Evolutionary conservation across 1,140 invertebrate species (phyloP), one percentile per base, ranked within the genome.

Genomic region (Micrasema longulum): DNA sequence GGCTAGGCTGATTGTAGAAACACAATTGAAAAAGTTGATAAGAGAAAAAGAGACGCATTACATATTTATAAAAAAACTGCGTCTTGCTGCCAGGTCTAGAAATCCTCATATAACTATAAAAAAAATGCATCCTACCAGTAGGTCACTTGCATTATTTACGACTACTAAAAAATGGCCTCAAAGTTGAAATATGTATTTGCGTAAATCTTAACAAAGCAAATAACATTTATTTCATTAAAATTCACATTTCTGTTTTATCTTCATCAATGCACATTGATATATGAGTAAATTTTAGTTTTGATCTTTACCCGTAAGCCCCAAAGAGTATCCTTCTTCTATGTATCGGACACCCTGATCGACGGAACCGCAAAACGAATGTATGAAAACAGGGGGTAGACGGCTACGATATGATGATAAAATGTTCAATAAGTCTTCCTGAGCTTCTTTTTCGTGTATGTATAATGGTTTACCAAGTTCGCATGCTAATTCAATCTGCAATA

Each of bases 291-390:
- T n/a, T n/a, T n/a, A n/a, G n/a, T n/a, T n/a, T n/a, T n/a, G n/a
- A n/a, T 53, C 1, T 50, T 63, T 79, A 90, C 92, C 92, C 72
- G 94, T 95, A 65, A 96, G 87, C 62, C 94, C 93, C 74, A 96
- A 87, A 80, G 97, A 97, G 82, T 92, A 94, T 4, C 95, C 95
- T 77, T 92, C 88, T 73, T 95, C 88, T n/a, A 98, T 84, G 83
- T 97, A 97, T 72, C 89, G 88, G 71, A 92, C 83, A 0, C 94
- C 95, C 81, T 97, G 92, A 64, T 93, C 91, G 11, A 88, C 88
- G 12, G 91, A 93, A n/a, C 96, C 96, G 66, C 94, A 95, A 81
- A 97, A 98, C 74, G 95, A 97, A 83, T 97, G 95, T 62, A 98
- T 89, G n/a, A 98, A 89, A 57, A 94, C 88, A 12, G 93, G 88